Percentiles rank a stretch among this genome's conserved stretches.
phyloP scores from a whole-genome alignment of 1,140 invertebrate species.

The Luehdorfia chinensis region DNA sequence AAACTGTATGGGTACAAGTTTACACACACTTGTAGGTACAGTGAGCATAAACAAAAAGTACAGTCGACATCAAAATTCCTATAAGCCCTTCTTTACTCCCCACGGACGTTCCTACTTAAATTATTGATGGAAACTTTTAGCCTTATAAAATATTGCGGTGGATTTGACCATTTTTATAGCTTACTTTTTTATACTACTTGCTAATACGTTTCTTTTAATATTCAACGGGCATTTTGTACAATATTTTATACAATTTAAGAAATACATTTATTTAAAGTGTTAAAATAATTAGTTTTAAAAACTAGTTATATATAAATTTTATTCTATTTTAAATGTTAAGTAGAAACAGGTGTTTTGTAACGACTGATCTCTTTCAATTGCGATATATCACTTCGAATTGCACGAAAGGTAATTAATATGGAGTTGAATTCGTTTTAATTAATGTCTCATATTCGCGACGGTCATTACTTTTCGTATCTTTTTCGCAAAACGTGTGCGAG shows the following conservation, averaged over 20 bases:
- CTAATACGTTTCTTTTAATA: conserved; percentile 47
- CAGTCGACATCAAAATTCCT: too few species aligned
- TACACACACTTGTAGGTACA: too few species aligned
- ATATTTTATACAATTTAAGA: background rate
- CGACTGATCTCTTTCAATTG: background rate
- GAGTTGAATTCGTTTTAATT: background rate
- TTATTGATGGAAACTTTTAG: conserved; percentile 70
- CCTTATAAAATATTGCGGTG: conserved; percentile 60
- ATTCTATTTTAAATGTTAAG: background rate
- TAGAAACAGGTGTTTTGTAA: conserved; percentile 2
- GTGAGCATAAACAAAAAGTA: too few species aligned
- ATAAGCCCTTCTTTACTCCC: conserved; percentile 33
- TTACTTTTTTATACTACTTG: background rate
- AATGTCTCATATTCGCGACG: background rate
- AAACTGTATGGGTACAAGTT: too few species aligned
- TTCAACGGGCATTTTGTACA: conserved; percentile 2
- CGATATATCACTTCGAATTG: background rate
- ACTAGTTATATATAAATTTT: conserved; percentile 1
- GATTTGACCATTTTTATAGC: conserved; percentile 39
- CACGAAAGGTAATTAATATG: background rate
- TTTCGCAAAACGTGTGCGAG: too few species aligned
- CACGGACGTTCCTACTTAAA: conserved; percentile 56
- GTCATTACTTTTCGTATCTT: too few species aligned
- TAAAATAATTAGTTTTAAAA: background rate
- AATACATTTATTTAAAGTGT: background rate